Evolutionary conservation across 2,113 vertebrate genomes (phyloP).

Genomic region (Grammatotria lemairii): DNA sequence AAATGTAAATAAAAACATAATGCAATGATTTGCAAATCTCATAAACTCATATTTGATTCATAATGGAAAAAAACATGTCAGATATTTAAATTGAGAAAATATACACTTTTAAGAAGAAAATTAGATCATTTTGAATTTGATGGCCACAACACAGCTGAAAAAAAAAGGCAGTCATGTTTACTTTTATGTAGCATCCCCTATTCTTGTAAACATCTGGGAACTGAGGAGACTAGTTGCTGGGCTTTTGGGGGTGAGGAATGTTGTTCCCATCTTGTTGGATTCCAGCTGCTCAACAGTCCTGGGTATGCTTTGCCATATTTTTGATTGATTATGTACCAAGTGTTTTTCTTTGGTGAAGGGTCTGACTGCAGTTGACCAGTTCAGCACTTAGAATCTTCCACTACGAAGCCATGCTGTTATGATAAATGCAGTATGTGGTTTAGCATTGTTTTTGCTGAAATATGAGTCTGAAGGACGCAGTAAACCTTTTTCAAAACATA

Average conservation of each 20-base stretch:
- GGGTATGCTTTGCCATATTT: neutral
- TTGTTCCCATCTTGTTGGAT: neutral
- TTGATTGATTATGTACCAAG: neutral
- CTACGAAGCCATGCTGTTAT: neutral
- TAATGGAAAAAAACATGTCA: neutral
- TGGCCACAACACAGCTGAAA: fast-evolving
- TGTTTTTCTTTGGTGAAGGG: neutral
- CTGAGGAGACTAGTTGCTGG: neutral
- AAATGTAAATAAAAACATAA: neutral
- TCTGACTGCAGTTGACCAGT: neutral
- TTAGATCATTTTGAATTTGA: neutral
- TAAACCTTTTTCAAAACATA: neutral
- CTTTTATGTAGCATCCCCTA: neutral
- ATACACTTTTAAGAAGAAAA: neutral
- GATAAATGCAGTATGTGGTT: neutral
- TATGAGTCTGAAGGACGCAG: neutral
- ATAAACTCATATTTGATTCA: neutral
- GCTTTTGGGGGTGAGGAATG: neutral
- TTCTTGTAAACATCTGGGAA: neutral
- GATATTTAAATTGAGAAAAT: neutral
- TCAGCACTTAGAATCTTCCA: neutral
- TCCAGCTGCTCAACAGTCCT: neutral
- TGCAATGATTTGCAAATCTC: neutral
- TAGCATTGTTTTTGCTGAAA: neutral
- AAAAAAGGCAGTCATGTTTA: fast-evolving